Evolutionary conservation across 2,797 vertebrate species (phyloP), one percentile per base, ranked within the genome.

Genomic region (Neosilurus hyrtlii): DNA sequence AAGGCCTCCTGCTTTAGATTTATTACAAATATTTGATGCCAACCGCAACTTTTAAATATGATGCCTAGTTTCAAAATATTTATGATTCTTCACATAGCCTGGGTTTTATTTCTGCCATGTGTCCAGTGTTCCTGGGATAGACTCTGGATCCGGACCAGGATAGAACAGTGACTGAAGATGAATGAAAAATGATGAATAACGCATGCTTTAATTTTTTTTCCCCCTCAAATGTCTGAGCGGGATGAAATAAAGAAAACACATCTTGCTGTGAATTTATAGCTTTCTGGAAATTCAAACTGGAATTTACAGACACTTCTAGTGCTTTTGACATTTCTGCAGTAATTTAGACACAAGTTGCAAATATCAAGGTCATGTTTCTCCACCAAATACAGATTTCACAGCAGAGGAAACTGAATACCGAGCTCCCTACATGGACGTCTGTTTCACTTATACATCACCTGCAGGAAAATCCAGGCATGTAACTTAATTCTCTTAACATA

Each of bases 341-440:
- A 43, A 79, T 79, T 70, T 22, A 70, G 51, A 62, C 15, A 62
- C 67, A 68, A 22, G 56, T 26, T 72, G 67, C 54, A 72, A 81
- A 81, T 37, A 81, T 81, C 79, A 71, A 72, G 67, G 2, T 62
- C 79, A 81, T 59, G 37, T 71, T 81, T 59, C 37, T 62, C 5
- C 9, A 59, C 37, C 9, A 56, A 80, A 57, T 43, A 57, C 8
- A 57, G 11, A 54, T 2, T 35, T 9, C 4, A 74, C 30, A 77
- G 54, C 54, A 59, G 26, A 75, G 20, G 3, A 43, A 65, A 43
- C 7, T 18, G 24, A 65, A 65, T 22, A 65, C 49, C 56, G 71
- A 74, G 26, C 71, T 81, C 12, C 18, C 20, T 43, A 37, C 20
- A 9, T 57, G 7, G 9, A 62, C 2, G 71, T 62, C 37, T 9